Base-by-base conservation (phyloP, 1,140 invertebrate species). In the Schlechtendalia chinensis region DNA sequence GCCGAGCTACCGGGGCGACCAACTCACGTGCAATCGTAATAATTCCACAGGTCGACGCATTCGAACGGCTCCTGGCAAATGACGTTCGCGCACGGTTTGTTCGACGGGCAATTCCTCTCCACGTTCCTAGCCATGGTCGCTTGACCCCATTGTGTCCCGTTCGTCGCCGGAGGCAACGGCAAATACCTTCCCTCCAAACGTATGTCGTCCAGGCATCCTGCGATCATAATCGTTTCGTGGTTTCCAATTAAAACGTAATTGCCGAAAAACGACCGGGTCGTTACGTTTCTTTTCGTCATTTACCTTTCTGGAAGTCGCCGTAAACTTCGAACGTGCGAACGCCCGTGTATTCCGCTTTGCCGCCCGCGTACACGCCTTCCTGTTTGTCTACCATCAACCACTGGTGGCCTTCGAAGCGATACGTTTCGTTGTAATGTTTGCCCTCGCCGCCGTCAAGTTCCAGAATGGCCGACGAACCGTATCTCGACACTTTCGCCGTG, bases 361-460 rank as follows among this genome's bases (percentile, higher is more conserved):
- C 96, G 79, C 96, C 96, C 1, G 95, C 95, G 84, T 96, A 96
- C 39, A 98, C 94, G 12, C 95, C 95, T 86, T 96, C 94, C 84
- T 97, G 94, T 84, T 96, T 97, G 84, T 97, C 95, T 32, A 97
- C 95, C 69, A 95, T 85, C 80, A 97, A 87, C 92, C 94, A 94
- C 83, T 97, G 95, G 85, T 97, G 95, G 1, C 95, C 94, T 82
- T 92, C 90, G 84, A 96, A 96, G 29, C 90, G 91, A 84, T 96
- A 96, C 0, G 95, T 96, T 86, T 98, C 96, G 85, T 97, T 98
- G 86, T 95, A 98, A 82, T 96, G 89, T 82, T 95, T 88, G 0
- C 96, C 96, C 88, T 98, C 96, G 4, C 97, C 97, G 17, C 95
- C 95, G 86, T 99, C 97, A 59, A 98, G 87, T 85, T 95, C 94